phyloP scores from a whole-genome alignment of 2,797 vertebrate species.

The Onychomys arenicola region DNA sequence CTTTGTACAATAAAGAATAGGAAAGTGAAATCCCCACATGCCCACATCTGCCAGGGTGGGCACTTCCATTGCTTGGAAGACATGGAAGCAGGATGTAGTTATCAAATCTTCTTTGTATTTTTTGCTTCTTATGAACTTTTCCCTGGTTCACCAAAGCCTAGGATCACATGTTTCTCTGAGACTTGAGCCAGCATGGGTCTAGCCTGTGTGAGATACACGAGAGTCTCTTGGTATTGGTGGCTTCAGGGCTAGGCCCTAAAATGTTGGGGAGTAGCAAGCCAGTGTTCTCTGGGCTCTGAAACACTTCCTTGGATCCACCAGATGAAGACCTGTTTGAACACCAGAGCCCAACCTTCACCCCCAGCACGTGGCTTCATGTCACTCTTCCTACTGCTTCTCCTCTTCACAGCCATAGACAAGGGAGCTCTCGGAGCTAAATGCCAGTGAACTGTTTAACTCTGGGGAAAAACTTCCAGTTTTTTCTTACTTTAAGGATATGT shows the following conservation, averaged over 20 bases:
- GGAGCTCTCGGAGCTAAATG: background rate
- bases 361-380: background rate
- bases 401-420: background rate
- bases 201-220: background rate
- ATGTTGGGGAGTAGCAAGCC: background rate
- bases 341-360: background rate
- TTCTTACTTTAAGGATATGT: background rate
- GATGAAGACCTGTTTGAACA: background rate
- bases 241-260: background rate
- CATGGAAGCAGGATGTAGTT: background rate
- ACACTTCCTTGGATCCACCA: background rate
- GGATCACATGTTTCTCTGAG: background rate
- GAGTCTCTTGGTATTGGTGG: background rate
- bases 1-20: background rate
- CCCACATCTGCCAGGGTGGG: background rate
- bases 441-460: background rate
- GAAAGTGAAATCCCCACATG: background rate
- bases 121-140: background rate
- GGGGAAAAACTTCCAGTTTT: too few relatives aligned
- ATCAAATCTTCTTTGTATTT: background rate
- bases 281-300: background rate
- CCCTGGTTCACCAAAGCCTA: background rate
- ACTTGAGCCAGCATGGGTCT: background rate
- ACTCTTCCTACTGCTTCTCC: background rate
- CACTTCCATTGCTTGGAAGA: background rate